A percentile compares a stretch with the other conserved stretches of the same genome.
Evolutionary conservation across 2,888 invertebrate genomes (phyloP).

Genomic region (Leucania comma): DNA sequence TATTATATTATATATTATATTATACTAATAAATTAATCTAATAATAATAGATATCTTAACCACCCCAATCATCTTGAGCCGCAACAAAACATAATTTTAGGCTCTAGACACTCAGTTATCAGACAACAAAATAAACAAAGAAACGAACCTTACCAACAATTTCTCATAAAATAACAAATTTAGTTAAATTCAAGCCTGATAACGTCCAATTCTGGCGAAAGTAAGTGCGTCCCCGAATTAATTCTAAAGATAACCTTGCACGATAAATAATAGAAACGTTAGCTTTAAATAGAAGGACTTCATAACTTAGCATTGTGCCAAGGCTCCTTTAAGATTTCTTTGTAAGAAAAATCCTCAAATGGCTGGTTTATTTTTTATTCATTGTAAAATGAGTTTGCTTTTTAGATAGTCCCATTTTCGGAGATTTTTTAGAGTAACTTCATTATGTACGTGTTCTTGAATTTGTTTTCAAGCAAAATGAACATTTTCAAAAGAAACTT

Average conservation of each 20-base stretch:
- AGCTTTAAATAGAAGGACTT: slow-evolving; percentile 61
- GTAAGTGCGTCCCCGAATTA: slow-evolving; percentile 77
- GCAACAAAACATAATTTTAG: slow-evolving; percentile 24
- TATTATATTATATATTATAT: too few relatives aligned
- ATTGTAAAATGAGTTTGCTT: slow-evolving; percentile 60
- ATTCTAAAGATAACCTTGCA: slow-evolving; percentile 76
- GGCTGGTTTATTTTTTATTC: slow-evolving; percentile 64
- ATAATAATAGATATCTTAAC: slow-evolving; percentile 4
- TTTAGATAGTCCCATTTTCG: slow-evolving; percentile 38
- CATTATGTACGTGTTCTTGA: slow-evolving; percentile 9
- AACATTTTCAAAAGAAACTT: background rate
- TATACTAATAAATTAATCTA: slow-evolving; percentile 12
- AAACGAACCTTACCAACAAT: slow-evolving; percentile 43
- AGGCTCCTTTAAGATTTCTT: slow-evolving; percentile 57
- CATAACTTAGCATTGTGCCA: slow-evolving; percentile 64
- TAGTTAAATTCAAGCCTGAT: slow-evolving; percentile 71
- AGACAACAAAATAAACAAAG: slow-evolving; percentile 29
- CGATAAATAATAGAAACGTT: slow-evolving; percentile 74
- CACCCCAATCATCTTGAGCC: background rate
- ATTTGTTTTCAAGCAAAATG: background rate
- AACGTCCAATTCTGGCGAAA: slow-evolving; percentile 72
- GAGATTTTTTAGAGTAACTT: slow-evolving; percentile 6
- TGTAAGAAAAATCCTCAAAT: slow-evolving; percentile 48
- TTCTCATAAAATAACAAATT: slow-evolving; percentile 70
- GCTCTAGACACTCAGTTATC: slow-evolving; percentile 27